These are phyloP conservation scores for Drosophila rufa DNA, from an alignment of 1,140 invertebrate species.

Conservation along the genomic window DNA sequence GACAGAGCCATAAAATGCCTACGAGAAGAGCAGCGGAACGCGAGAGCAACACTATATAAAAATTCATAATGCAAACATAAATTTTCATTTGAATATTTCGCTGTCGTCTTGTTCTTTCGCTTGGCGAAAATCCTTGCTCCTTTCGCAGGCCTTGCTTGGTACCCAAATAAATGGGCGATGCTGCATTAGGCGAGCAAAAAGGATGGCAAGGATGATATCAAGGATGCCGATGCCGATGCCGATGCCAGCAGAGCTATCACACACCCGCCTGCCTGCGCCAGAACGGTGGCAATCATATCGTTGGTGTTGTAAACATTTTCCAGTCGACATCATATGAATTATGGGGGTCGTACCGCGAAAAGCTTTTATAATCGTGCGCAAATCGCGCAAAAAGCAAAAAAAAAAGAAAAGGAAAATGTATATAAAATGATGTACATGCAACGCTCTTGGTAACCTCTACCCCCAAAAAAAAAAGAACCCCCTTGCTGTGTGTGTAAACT, in stretches of 20 bases:
- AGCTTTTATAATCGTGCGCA: constrained; percentile 85
- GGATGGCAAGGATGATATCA: constrained; percentile 49
- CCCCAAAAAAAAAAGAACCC: not conserved
- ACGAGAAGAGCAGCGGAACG: constrained; percentile 36
- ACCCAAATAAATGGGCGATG: constrained; percentile 61
- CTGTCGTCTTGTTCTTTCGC: constrained; percentile 56
- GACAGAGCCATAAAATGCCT: constrained; percentile 80
- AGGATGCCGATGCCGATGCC: constrained; percentile 23
- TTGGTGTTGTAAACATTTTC: constrained; percentile 83
- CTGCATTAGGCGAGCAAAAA: constrained; percentile 62
- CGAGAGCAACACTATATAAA: constrained; percentile 82
- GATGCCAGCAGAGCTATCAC: not conserved
- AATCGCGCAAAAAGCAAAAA: constrained; percentile 72
- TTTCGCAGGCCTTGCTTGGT: constrained; percentile 1
- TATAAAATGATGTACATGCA: constrained; percentile 79
- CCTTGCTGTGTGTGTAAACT: constrained; percentile 23
- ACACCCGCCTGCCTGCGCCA: constrained; percentile 8
- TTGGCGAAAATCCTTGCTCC: constrained; percentile 60
- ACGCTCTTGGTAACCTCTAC: constrained; percentile 19
- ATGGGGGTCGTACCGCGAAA: constrained; percentile 85
- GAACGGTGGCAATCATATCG: constrained; percentile 65
- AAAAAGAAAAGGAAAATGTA: not conserved
- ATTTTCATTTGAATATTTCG: constrained; percentile 85
- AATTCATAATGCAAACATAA: constrained; percentile 85
- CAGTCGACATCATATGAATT: constrained; percentile 84